Evolutionary conservation across 1,140 invertebrate genomes (phyloP).

Genomic region (Drosophila pseudoobscura): DNA sequence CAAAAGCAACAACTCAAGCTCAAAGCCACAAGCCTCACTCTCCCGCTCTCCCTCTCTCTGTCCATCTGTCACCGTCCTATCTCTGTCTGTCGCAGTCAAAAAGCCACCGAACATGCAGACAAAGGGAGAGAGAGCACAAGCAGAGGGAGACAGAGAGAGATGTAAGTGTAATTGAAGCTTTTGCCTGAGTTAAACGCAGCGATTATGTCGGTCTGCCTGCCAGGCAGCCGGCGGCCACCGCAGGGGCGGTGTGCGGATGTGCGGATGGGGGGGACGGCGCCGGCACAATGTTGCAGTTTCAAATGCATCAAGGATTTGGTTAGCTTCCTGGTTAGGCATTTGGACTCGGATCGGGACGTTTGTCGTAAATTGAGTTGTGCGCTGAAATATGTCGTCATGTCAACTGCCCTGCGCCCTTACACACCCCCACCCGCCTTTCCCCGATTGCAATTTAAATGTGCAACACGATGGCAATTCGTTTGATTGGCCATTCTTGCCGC

Average conservation of each 20-base stretch:
- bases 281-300: constrained; percentile 28
- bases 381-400: constrained; percentile 50
- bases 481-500: constrained; percentile 71
- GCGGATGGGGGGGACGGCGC: neutral
- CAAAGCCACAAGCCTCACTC: constrained; percentile 28
- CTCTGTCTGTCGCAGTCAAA: constrained; percentile 22
- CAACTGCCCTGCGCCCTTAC: constrained; percentile 7
- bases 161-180: constrained; percentile 73
- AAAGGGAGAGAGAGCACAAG: neutral
- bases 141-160: neutral
- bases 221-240: constrained; percentile 41
- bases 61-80: neutral
- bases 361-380: constrained; percentile 56
- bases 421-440: neutral
- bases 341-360: constrained; percentile 23
- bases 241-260: neutral
- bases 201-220: constrained; percentile 75
- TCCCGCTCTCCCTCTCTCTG: neutral
- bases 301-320: constrained; percentile 45
- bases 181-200: constrained; percentile 70
- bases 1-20: constrained; percentile 24
- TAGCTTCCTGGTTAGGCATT: constrained; percentile 54
- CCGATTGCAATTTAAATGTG: constrained; percentile 71
- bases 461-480: constrained; percentile 64
- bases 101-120: constrained; percentile 55